Conservation (phyloP, 2,888 invertebrate species). For the Zaprionus bogoriensis region DNA sequence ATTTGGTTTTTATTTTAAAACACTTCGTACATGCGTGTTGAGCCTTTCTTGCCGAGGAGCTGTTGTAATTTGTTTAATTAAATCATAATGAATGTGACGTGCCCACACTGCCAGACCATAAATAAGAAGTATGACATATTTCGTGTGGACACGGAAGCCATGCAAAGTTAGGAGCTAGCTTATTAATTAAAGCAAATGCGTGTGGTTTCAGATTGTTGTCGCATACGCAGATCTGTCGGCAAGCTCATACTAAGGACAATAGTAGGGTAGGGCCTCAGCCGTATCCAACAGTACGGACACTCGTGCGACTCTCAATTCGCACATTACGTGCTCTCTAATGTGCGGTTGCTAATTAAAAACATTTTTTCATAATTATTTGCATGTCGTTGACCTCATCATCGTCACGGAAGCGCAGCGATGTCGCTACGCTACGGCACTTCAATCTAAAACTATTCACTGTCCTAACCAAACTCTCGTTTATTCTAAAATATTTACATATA, state of each 20-base stretch:
- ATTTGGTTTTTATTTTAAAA: constrained; percentile 65
- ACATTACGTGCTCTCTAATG: constrained; percentile 46
- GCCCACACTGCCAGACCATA: constrained; percentile 57
- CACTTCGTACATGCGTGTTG: constrained; percentile 1
- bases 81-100: constrained; percentile 67
- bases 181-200: constrained; percentile 71
- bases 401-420: constrained; percentile 53
- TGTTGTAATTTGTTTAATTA: constrained; percentile 72
- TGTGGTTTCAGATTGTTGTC: constrained; percentile 67
- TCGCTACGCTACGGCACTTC: constrained; percentile 24
- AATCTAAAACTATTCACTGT: constrained; percentile 44
- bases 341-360: constrained; percentile 37
- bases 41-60: constrained; percentile 46
- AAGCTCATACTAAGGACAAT: constrained; percentile 6
- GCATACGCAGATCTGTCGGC: constrained; percentile 11
- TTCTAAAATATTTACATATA: too few species aligned
- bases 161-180: constrained; percentile 53
- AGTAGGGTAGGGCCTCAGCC: background rate
- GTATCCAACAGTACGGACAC: background rate
- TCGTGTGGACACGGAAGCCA: constrained; percentile 65
- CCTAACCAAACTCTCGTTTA: constrained; percentile 26
- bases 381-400: constrained; percentile 33
- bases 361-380: constrained; percentile 46
- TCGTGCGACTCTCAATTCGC: background rate
- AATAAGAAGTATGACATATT: constrained; percentile 76